Base-by-base conservation (phyloP, 2,113 vertebrate species). In the Entomyzon cyanotis region DNA sequence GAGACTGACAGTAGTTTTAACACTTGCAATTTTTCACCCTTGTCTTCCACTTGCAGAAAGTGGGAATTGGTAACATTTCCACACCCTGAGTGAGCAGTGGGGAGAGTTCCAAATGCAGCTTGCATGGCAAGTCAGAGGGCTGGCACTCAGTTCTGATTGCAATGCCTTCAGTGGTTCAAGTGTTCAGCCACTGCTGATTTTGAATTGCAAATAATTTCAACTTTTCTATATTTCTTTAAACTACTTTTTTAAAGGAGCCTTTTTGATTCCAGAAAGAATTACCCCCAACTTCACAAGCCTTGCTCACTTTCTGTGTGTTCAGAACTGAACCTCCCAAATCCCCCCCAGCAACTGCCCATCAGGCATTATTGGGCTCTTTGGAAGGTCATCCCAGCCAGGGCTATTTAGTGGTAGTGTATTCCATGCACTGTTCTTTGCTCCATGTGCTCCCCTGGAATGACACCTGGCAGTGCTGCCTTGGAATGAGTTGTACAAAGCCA, bases 381-480 rank as follows among this genome's bases (percentile, higher is more conserved):
- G 42, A 55, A 27, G 25, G 25, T 19, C 25, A 47, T 21, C 52
- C 79, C 59, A 42, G 67, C 52, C 12, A 0, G 33, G 35, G 8
- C 47, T 75, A 0, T 37, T 52, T 10, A 20, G 24, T 9, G 44
- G 64, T 2, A 55, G 10, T 6, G 53, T 69, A 0, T 31, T 64
- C 47, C 31, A 8, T 22, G 25, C 21, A 15, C 35, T 59, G 0
- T 10, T 75, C 44, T 56, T 33, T 35, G 35, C 12, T 56, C 49
- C 15, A 0, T 3, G 14, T 30, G 31, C 1, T 62, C 5, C 15
- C 19, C 39, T 52, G 52, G 22, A 56, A 27, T 15, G 14, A 28
- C 31, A 49, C 23, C 39, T 63, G 53, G 21, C 22, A 39, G 15
- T 3, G 15, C 5, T 67, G 60, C 10, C 44, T 74, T 44, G 71